Conservation (phyloP, 2,888 invertebrate genomes). For the Archaeoteleia sp. region DNA sequence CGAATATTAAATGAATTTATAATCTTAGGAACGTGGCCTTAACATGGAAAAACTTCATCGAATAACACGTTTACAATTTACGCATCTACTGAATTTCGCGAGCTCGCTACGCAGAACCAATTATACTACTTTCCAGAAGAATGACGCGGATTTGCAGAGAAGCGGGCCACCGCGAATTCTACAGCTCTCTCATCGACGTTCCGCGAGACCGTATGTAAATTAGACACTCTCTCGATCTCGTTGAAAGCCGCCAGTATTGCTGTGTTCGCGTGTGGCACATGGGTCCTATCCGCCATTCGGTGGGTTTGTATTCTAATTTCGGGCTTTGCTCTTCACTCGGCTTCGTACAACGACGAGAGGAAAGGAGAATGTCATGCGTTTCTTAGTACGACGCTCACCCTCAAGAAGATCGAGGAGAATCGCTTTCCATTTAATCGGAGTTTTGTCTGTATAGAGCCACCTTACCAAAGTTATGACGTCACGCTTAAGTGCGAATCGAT, state of each 20-base stretch:
- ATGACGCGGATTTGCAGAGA: conserved; percentile 62
- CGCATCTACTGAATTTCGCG: no score
- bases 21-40: no score
- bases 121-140: conserved; percentile 73
- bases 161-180: conserved; percentile 51
- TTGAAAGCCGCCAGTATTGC: conserved; percentile 60
- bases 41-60: conserved; percentile 35
- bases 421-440: conserved; percentile 71
- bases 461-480: conserved; percentile 15
- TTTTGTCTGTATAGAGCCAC: conserved; percentile 14
- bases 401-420: conserved; percentile 63
- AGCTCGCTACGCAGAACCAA: conserved; percentile 67
- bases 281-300: conserved; percentile 60
- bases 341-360: conserved; percentile 53
- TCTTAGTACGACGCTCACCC: conserved; percentile 63
- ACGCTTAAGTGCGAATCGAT: conserved; percentile 48
- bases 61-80: conserved; percentile 60
- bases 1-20: conserved; percentile 8
- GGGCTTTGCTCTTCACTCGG: conserved; percentile 67
- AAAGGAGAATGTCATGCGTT: conserved; percentile 56
- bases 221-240: conserved; percentile 62
- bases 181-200: conserved; percentile 58
- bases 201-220: conserved; percentile 70
- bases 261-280: conserved; percentile 60
- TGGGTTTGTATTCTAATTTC: conserved; percentile 72